Evolutionary conservation across 2,888 invertebrate genomes (phyloP), one percentile per base, ranked within the genome.

Genomic region (Meiosimyza platycephala): DNA sequence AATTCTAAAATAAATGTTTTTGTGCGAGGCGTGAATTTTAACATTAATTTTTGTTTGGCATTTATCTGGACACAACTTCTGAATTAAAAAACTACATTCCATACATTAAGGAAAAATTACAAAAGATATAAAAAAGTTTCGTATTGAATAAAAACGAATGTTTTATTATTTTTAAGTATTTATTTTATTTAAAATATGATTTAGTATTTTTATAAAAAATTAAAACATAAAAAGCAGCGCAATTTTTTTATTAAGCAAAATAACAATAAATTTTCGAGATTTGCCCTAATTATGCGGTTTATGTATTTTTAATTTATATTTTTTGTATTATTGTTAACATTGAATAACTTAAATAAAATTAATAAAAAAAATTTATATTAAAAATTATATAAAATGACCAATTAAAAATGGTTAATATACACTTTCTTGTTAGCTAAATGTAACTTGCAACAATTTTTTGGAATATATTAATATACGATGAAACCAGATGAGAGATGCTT

Each of bases 181-280:
- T 62, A 72, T 72, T 72, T 62, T 67, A 67, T 72, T 72, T 64
- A 64, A 69, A 73, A 73, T 64, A 72, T 50, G 69, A 67, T 73
- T 73, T 73, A 72, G 62, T 67, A 47, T 72, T 55, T 67, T 67
- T 62, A 66, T 40, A 60, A 65, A 72, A 72, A 72, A 62, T 40
- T 54, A 67, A 72, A 72, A 67, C 54, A 72, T 47, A 47, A 18
- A 62, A 72, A 72, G 54, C 67, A 67, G 55, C 40, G 16, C 12
- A 13, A 60, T 57, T 65, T 57, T 50, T 47, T 59, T 18, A 16
- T 48, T 18, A 18, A 57, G 9, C 54, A 52, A 55, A 40, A 70
- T 50, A 62, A 52, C 18, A 70, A 64, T 48, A 54, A 47, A 63
- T 60, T 69, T 69, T 62, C 60, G 69, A 60, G 60, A 60, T 60